Conservation (phyloP, 37 sponge, comb jelly and placozoan species). For the Petrosia ficiformis region DNA sequence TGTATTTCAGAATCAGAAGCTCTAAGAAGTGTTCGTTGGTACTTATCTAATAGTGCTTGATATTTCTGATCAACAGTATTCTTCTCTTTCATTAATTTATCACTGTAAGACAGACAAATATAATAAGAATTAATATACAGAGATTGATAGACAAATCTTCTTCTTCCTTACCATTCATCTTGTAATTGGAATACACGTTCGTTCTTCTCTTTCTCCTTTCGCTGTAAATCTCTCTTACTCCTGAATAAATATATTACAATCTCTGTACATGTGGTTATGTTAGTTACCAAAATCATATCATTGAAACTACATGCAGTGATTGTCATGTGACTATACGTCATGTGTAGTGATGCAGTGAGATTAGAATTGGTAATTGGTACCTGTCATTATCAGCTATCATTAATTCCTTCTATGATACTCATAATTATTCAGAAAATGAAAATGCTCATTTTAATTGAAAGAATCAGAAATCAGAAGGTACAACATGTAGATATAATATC, state of each 20-base stretch:
- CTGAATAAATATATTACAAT: too few species aligned
- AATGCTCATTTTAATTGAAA: too few species aligned
- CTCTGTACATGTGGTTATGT: too few species aligned
- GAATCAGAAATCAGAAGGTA: too few species aligned
- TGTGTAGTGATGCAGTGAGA: neutral
- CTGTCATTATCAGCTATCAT: too few species aligned
- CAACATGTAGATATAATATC: too few species aligned
- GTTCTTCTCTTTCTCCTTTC: neutral
- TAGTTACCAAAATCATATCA: too few species aligned
- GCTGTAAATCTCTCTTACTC: neutral
- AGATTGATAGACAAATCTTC: too few species aligned
- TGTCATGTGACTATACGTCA: neutral
- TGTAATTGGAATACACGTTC: neutral
- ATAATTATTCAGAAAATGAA: too few species aligned
- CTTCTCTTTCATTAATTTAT: neutral
- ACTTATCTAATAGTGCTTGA: constrained; percentile 2
- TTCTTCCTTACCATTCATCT: neutral
- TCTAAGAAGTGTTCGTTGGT: neutral
- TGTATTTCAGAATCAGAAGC: constrained; percentile 42
- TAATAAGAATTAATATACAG: too few species aligned
- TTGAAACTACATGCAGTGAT: neutral
- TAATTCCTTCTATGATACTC: too few species aligned
- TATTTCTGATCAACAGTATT: too few species aligned
- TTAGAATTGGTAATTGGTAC: neutral
- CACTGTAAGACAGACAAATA: constrained; percentile 12